A percentile compares a stretch with the other conserved stretches of the same genome.
Conservation (phyloP, 2,113 vertebrate species). For the Silurus glanis region DNA sequence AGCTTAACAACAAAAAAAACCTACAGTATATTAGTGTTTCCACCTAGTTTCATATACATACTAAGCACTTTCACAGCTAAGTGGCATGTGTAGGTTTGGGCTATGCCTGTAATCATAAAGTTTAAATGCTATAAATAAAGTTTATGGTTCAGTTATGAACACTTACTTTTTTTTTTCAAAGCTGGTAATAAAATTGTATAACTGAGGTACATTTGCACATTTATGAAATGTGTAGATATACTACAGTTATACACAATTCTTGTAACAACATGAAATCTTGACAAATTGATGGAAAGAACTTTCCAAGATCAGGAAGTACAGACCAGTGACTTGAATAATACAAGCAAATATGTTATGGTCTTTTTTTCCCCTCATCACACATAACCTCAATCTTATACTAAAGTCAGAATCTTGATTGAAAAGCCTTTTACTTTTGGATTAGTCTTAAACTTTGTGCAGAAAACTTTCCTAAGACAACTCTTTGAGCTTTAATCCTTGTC, state of each 20-base stretch:
- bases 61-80: constrained; percentile 14
- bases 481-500: background rate
- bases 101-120: background rate
- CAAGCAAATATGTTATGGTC: constrained; percentile 6
- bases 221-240: constrained; percentile 16
- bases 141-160: constrained; percentile 15
- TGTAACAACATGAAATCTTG: background rate
- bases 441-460: background rate
- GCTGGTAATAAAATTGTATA: background rate
- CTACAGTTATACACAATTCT: background rate
- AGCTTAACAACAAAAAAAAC: constrained; percentile 13
- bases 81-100: constrained; percentile 13
- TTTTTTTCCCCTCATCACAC: background rate
- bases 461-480: constrained; percentile 1
- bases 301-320: background rate
- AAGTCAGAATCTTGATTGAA: background rate
- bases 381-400: background rate
- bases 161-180: background rate
- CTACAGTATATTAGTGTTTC: constrained; percentile 9
- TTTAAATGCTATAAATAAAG: constrained; percentile 10
- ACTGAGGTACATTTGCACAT: constrained; percentile 26
- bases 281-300: constrained; percentile 29
- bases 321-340: constrained; percentile 11
- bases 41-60: constrained; percentile 32
- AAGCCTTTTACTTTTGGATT: background rate